Base-by-base conservation (phyloP, 1,140 invertebrate species). In the Drosophila subobscura region DNA sequence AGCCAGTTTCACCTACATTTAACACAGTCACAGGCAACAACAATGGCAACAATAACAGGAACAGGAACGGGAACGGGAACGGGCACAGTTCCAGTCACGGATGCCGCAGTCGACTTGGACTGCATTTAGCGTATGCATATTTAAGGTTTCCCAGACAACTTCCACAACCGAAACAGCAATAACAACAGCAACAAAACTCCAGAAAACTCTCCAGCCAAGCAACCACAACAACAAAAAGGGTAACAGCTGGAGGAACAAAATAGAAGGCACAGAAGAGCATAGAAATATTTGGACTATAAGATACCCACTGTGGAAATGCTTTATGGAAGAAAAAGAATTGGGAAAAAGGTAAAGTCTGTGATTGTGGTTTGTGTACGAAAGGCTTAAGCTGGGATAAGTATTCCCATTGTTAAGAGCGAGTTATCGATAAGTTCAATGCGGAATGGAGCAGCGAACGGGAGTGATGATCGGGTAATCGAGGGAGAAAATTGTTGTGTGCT, bases 1-100 rank as follows among this genome's bases (percentile, higher is more conserved):
- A 86, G 83, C 74, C 41, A 33, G 71, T 79, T 88, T 78, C 83
- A 83, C 83, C 78, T 78, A 80, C 81, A 81, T 85, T 86, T 86
- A 86, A 74, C 64, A 51, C 37, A 37, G 16, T 37, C 40, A 22
- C 6, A 8, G 52, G 37, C 66, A 46, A 52, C 53, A 46, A n/a
- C 14, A 25, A 22, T 33, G 20, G 37, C 25, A 40, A 16, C 49
- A 52, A 2, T 33, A 8, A 14, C 1, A 37, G 14, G 8, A 60
- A 23, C 49, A 52, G 22, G 49, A 45, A 44, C 14, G 16, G 42
- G 29, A 64, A 44, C 49, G 23, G 23, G 49, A 53, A 44, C 29
- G 29, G 50, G 16, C 51, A 25, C 33, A 61, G 58, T 52, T 52
- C 14, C 50, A 52, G 50, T 61, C 58, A 61, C 58, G 50, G 58